A percentile compares a stretch with the other conserved stretches of the same genome.
phyloP scores from a whole-genome alignment of 1,140 invertebrate genomes.

The Brachionus asplanchnoidis region DNA sequence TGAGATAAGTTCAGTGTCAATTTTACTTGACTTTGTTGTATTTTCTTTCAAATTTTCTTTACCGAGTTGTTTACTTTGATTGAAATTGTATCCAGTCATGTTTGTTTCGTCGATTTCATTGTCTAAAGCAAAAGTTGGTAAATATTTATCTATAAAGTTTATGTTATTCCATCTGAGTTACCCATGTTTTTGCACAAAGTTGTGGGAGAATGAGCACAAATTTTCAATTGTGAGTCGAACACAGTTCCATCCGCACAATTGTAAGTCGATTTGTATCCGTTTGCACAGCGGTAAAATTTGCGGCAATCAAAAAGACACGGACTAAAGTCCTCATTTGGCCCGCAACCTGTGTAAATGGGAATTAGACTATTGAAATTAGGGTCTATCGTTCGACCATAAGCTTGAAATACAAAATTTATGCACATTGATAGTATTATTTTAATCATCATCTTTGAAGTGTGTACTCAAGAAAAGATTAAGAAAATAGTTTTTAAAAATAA shows the following conservation, averaged over 20 bases:
- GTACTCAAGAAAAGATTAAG: neutral
- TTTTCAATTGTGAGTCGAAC: neutral
- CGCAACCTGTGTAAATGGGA: neutral
- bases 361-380: conserved; percentile 14
- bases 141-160: conserved; percentile 1
- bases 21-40: neutral
- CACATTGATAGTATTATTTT: neutral
- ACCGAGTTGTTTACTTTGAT: neutral
- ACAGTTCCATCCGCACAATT: conserved; percentile 21
- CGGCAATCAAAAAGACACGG: neutral
- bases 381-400: neutral
- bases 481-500: neutral
- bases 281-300: conserved; percentile 24
- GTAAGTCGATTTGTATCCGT: neutral
- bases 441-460: neutral
- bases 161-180: neutral
- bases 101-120: neutral
- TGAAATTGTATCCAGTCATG: conserved; percentile 1
- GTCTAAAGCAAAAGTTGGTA: neutral
- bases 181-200: neutral
- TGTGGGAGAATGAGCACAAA: neutral
- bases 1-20: neutral
- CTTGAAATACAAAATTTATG: neutral
- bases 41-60: neutral
- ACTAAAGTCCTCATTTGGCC: neutral